Conservation (phyloP, 2,113 vertebrate genomes). For the Genyomyrus donnyi region DNA sequence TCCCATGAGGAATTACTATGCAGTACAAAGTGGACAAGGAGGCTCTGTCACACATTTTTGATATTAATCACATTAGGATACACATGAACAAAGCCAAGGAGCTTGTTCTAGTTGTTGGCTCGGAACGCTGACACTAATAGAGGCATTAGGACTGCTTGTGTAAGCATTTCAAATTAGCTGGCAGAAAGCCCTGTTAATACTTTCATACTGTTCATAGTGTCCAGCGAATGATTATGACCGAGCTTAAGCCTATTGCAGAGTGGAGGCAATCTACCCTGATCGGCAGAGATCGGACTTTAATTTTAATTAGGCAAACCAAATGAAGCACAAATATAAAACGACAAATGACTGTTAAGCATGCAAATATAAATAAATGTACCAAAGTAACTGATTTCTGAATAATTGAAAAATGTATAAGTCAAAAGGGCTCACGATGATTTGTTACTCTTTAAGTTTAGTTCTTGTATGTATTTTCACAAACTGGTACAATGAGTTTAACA, state of each 20-base stretch:
- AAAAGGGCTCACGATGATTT: not conserved
- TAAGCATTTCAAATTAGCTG: conserved; percentile 28
- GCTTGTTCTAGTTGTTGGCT: conserved; percentile 32
- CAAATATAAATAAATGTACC: not conserved
- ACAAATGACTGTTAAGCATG: not conserved
- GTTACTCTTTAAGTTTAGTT: not conserved
- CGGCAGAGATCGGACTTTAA: not conserved
- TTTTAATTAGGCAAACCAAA: not conserved
- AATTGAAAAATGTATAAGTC: not conserved
- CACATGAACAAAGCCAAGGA: conserved; percentile 26
- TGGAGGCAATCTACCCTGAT: not conserved
- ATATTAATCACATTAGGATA: conserved; percentile 53
- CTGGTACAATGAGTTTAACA: not conserved
- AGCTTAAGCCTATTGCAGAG: not conserved
- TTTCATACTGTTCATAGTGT: conserved; percentile 20
- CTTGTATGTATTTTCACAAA: not conserved
- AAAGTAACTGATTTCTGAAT: not conserved
- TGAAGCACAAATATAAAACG: not conserved
- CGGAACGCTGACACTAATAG: conserved; percentile 35
- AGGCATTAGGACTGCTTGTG: conserved; percentile 30
- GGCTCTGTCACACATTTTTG: conserved; percentile 29
- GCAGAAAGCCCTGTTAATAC: conserved; percentile 21
- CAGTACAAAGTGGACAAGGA: conserved; percentile 31
- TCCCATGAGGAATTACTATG: conserved; percentile 27
- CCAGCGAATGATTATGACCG: conserved; percentile 12